Conservation (phyloP, 2,888 invertebrate genomes). For the Lepidochrysops patricia region DNA sequence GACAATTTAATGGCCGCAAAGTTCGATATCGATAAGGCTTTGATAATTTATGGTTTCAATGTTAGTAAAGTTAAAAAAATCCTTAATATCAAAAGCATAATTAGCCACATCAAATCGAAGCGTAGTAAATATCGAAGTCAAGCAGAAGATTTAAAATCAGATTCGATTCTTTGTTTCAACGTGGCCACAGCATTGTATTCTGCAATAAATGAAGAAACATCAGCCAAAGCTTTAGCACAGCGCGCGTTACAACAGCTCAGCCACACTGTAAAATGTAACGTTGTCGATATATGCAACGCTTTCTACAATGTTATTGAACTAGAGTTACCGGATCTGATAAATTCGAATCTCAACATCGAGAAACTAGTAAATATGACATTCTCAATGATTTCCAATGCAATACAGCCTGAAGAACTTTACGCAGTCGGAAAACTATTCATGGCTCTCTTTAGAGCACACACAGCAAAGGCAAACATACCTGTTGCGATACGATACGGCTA, state of each 20-base stretch:
- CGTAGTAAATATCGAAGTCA: constrained; percentile 38
- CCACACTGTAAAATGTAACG: constrained; percentile 46
- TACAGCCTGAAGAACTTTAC: constrained; percentile 56
- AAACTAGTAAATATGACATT: constrained; percentile 44
- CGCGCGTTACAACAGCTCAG: constrained; percentile 46
- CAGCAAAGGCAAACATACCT: constrained; percentile 45
- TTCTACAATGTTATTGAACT: constrained; percentile 62
- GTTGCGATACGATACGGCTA: constrained; percentile 53
- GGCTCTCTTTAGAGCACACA: constrained; percentile 54
- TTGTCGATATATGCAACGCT: constrained; percentile 57
- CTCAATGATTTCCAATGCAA: constrained; percentile 38
- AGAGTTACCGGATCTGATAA: constrained; percentile 48
- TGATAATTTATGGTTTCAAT: constrained; percentile 44
- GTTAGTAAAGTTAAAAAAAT: constrained; percentile 41
- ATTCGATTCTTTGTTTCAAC: constrained; percentile 57
- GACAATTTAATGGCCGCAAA: constrained; percentile 43
- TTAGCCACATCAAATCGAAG: constrained; percentile 34
- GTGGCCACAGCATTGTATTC: constrained; percentile 48
- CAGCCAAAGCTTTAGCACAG: constrained; percentile 40
- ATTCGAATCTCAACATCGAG: constrained; percentile 49
- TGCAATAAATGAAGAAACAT: constrained; percentile 43
- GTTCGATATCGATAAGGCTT: constrained; percentile 43
- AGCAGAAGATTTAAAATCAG: constrained; percentile 36
- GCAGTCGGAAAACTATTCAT: constrained; percentile 59
- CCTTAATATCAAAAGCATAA: constrained; percentile 35